Conservation (phyloP, 2,888 invertebrate genomes). For the Volucella bombylans region DNA sequence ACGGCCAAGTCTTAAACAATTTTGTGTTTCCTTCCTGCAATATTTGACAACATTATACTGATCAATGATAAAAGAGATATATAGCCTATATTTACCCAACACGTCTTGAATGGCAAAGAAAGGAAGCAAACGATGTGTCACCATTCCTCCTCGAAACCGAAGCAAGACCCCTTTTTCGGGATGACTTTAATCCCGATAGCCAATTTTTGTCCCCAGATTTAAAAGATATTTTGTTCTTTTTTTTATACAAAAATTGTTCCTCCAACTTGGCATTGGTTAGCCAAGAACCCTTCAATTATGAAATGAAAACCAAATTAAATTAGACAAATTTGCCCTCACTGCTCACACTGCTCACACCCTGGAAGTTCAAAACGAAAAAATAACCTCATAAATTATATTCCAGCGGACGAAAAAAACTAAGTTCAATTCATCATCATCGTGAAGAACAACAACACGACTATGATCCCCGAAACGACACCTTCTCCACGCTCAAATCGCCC, state of each 20-base stretch:
- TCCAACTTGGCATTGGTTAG: neutral
- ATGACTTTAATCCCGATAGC: no score
- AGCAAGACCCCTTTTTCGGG: no score
- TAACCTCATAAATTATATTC: slow-evolving; percentile 47
- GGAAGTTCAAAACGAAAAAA: slow-evolving; percentile 6
- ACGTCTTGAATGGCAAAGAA: no score
- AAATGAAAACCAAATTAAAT: slow-evolving; percentile 51
- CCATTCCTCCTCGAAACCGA: no score
- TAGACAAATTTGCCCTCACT: slow-evolving; percentile 55
- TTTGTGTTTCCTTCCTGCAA: no score
- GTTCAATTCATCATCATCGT: slow-evolving; percentile 59
- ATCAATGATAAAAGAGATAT: no score
- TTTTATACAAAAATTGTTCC: neutral
- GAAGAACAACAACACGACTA: slow-evolving; percentile 16
- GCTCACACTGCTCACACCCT: slow-evolving; percentile 3
- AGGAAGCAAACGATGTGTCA: no score
- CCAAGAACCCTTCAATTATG: slow-evolving; percentile 29
- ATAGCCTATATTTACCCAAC: no score
- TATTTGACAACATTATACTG: no score
- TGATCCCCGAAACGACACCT: slow-evolving; percentile 58
- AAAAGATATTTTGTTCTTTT: neutral
- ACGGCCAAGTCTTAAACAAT: no score
- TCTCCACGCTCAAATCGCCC: slow-evolving; percentile 44
- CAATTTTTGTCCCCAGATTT: no score
- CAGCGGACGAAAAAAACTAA: slow-evolving; percentile 14